These are phyloP conservation scores for Brassicogethes aeneus DNA, from an alignment of 2,888 invertebrate species.

Conservation along the genomic window DNA sequence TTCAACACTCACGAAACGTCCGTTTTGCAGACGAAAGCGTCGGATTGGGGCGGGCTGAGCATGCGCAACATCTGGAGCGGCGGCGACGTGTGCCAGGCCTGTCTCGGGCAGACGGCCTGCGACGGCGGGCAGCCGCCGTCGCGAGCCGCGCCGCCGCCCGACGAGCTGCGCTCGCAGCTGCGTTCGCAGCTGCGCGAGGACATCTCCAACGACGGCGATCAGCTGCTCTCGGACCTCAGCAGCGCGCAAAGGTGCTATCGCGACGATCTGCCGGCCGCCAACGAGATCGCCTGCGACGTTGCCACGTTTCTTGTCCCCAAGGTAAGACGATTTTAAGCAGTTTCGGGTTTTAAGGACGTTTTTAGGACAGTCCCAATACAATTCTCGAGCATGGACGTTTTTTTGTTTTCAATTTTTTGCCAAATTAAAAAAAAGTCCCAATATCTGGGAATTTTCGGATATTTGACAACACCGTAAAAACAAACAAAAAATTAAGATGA, in stretches of 20 bases:
- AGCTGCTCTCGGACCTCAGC: conserved; percentile 51
- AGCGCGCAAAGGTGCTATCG: conserved; percentile 44
- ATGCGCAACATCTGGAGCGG: conserved; percentile 34
- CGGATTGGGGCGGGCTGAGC: conserved; percentile 21
- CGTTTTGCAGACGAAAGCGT: no score
- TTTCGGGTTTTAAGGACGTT: no score
- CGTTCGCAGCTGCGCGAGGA: conserved; percentile 40
- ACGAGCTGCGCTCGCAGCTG: conserved; percentile 44
- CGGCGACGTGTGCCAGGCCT: conserved; percentile 37
- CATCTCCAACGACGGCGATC: conserved; percentile 51
- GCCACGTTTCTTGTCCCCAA: conserved; percentile 16
- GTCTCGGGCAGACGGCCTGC: conserved; percentile 16
- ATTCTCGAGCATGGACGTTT: no score
- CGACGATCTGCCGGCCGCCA: conserved; percentile 26
- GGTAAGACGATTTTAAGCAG: no score
- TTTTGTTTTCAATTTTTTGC: no score
- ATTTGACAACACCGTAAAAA: no score
- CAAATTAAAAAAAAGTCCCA: no score
- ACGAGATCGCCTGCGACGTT: conserved; percentile 29
- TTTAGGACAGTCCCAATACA: neutral
- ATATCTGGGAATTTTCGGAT: no score
- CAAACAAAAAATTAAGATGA: no score
- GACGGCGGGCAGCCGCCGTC: conserved; percentile 17
- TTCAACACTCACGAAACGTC: no score
- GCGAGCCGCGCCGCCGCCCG: conserved; percentile 17